Evolutionary conservation across 2,888 invertebrate genomes (phyloP).

Genomic region (Cephus pulcher): DNA sequence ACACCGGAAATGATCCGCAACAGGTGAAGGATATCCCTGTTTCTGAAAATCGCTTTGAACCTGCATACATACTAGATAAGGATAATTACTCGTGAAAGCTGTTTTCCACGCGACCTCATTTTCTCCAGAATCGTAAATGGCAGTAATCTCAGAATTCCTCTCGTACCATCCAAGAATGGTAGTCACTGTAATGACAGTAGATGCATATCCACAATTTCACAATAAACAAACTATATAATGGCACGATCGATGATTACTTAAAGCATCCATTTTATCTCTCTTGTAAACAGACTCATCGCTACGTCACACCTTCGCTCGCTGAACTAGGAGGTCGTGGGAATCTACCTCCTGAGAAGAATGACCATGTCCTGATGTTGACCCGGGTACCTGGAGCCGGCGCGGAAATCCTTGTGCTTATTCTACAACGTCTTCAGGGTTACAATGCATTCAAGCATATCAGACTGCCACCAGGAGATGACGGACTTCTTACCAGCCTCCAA

Average conservation of each 20-base stretch:
- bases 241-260: neutral
- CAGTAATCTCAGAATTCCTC: neutral
- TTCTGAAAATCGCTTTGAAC: neutral
- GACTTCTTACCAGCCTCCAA: constrained; percentile 51
- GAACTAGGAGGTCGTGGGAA: constrained; percentile 64
- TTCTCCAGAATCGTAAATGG: neutral
- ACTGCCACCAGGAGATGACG: constrained; percentile 61
- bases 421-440: constrained; percentile 71
- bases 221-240: neutral
- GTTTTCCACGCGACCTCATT: constrained; percentile 21
- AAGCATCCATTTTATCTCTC: neutral
- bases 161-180: neutral
- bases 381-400: constrained; percentile 73
- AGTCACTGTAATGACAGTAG: neutral
- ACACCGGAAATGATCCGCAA: neutral
- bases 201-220: neutral
- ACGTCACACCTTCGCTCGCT: constrained; percentile 69
- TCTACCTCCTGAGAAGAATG: constrained; percentile 66
- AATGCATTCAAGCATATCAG: constrained; percentile 73
- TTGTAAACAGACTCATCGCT: constrained; percentile 37
- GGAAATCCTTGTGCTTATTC: constrained; percentile 71
- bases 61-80: neutral
- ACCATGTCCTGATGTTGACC: constrained; percentile 72
- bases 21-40: neutral
- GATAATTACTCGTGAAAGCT: constrained; percentile 25